Conservation (phyloP, 2,113 vertebrate genomes). For the Rhagologus leucostigma region DNA sequence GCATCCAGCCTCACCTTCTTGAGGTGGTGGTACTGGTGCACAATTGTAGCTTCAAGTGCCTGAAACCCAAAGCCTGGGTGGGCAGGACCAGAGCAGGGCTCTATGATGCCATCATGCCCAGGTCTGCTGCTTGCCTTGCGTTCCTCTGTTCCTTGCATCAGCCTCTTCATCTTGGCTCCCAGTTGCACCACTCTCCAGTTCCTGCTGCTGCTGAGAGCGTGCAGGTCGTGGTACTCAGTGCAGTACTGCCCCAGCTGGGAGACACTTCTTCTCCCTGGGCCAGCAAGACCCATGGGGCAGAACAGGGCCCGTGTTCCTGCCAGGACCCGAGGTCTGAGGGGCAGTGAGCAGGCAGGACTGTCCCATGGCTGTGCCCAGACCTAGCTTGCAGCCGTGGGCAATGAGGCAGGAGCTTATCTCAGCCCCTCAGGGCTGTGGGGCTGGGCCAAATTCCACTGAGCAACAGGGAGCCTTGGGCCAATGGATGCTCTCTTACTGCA, state of each 20-base stretch:
- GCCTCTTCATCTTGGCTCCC: constrained; percentile 81
- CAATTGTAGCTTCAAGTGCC: constrained; percentile 81
- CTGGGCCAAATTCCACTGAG: neutral
- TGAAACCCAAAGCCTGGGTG: constrained; percentile 13
- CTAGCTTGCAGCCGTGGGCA: neutral
- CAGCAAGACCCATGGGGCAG: neutral
- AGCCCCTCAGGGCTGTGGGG: neutral
- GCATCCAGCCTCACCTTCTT: constrained; percentile 69
- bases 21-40: constrained; percentile 81
- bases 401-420: neutral
- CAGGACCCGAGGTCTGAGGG: neutral
- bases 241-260: constrained; percentile 64
- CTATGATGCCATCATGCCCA: rapidly evolving
- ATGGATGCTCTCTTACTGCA: constrained; percentile 72
- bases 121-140: constrained; percentile 71
- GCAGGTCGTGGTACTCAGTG: constrained; percentile 75
- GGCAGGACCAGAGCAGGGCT: neutral
- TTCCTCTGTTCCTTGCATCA: constrained; percentile 78
- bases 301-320: neutral
- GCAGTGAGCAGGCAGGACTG: neutral
- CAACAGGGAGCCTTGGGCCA: neutral
- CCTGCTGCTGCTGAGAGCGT: constrained; percentile 54
- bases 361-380: neutral
- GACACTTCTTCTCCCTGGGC: neutral
- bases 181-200: constrained; percentile 80